Evolutionary conservation across 1,140 invertebrate species (phyloP), one percentile per base, ranked within the genome.

Genomic region (Hormaphis cornu): DNA sequence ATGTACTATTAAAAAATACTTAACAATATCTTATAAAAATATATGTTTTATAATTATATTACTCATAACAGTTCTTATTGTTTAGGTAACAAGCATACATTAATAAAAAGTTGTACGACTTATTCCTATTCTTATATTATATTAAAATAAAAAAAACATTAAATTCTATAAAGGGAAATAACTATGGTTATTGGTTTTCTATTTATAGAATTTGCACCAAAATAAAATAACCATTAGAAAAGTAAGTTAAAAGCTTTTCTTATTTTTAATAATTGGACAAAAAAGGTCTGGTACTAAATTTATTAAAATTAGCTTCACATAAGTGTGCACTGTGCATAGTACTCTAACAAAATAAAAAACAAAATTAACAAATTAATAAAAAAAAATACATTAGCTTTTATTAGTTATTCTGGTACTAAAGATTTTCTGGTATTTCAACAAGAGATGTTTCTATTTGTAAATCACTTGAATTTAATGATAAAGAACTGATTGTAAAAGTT

Each of bases 401-500:
- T n/a, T 33, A 10, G n/a, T 53, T 53, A 30, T 3, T n/a, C 3
- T 53, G 10, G 3, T 53, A 10, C 18, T 58, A 58, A 24, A 58
- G 9, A 22, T 66, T 24, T 66, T 66, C 61, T 4, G 61, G 61
- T 66, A 66, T 66, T 66, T 66, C 61, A 48, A 66, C 61, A 16
- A 66, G 35, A 10, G 61, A 66, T 35, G 70, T 71, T 44, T 71
- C 70, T 14, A 71, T 42, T 30, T 53, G 58, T n/a, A 52, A 46
- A 48, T 73, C 58, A 33, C 73, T 75, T 9, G 71, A 72, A 56
- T 75, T 76, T 42, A 76, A 70, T 4, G 72, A 72, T 3, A 76
- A 70, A 14, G 74, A 73, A 69, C 72, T 75, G 26, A 74, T 70
- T 18, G 74, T 66, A 14, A 70, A 58, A 9, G 73, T 66, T 9